These are phyloP conservation scores for Diloba caeruleocephala DNA, from an alignment of 2,888 invertebrate species.

Conservation along the genomic window DNA sequence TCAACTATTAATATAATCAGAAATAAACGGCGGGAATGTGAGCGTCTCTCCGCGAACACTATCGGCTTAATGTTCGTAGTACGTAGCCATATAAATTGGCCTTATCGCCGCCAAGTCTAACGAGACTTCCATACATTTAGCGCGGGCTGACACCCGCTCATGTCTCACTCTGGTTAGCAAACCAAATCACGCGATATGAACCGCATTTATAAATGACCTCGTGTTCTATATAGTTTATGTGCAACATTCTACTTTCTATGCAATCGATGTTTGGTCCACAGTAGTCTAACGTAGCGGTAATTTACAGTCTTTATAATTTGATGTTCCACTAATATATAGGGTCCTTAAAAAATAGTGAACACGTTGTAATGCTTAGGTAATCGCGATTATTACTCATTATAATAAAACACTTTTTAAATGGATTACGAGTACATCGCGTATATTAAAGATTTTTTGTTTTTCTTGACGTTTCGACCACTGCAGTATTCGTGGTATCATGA, in stretches of 20 bases:
- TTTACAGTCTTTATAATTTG: neutral
- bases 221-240: constrained; percentile 19
- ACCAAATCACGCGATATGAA: constrained; percentile 77
- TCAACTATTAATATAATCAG: constrained; percentile 38
- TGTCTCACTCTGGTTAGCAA: constrained; percentile 74
- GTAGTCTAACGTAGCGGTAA: constrained; percentile 2
- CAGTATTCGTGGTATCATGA: no score
- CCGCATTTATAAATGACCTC: constrained; percentile 62
- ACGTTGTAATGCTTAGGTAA: no score
- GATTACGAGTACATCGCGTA: no score
- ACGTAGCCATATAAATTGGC: constrained; percentile 63
- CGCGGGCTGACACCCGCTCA: constrained; percentile 65
- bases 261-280: constrained; percentile 14
- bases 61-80: constrained; percentile 55
- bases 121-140: constrained; percentile 66
- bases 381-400: no score
- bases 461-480: no score
- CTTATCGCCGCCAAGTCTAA: constrained; percentile 68
- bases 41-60: constrained; percentile 36
- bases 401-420: no score
- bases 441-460: no score
- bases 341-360: no score
- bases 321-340: no score
- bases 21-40: constrained; percentile 25
- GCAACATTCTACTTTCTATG: constrained; percentile 39